Base-by-base conservation (phyloP, 2,797 vertebrate genomes). In the Gobio occitaniae region DNA sequence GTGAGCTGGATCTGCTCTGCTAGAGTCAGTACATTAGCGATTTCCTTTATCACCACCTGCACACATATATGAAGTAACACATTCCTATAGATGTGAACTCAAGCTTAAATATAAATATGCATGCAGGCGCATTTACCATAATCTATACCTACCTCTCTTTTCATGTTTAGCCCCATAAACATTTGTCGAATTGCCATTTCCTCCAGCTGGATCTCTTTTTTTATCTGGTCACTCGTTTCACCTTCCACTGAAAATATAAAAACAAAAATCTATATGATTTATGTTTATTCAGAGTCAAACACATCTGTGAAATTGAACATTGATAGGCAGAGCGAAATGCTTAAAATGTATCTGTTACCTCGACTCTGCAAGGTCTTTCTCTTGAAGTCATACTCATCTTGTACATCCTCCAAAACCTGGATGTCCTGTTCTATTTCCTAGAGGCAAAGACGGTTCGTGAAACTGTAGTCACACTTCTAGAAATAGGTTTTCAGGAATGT, bases 311-410 rank as follows among this genome's bases (percentile, higher is more conserved):
- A n/a, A 15, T 68, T 1, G 19, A 78, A 68, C 15, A 44, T 9
- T 16, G 21, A 19, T 66, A 44, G 41, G 41, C 8, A 32, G 16
- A 59, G 19, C 9, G 11, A 48, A 66, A 29, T 6, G 48, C 5
- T 61, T 15, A 59, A 7, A 54, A 50, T 19, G 41, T 12, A 6
- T 6, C 10, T 9, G 72, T 88, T 84, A 96, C 96, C 96, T 95
- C 94, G 94, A 1, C 93, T 96, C 86, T 96, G 95, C 36, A 94
- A 90, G 3, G 95, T 97, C 92, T 97, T 96, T 61, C 63, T 95
- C 87, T 95, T 96, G 65, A 97, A 97, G 89, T 97, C 96, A 71
- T 96, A 96, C 84, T 97, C 96, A 84, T 97, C 96, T 90, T 97
- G 96, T 50, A 94, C 82, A 70, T 97, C 95, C 87, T 97, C 96